phyloP scores from a whole-genome alignment of 1,140 invertebrate species.

The Ips nitidus region DNA sequence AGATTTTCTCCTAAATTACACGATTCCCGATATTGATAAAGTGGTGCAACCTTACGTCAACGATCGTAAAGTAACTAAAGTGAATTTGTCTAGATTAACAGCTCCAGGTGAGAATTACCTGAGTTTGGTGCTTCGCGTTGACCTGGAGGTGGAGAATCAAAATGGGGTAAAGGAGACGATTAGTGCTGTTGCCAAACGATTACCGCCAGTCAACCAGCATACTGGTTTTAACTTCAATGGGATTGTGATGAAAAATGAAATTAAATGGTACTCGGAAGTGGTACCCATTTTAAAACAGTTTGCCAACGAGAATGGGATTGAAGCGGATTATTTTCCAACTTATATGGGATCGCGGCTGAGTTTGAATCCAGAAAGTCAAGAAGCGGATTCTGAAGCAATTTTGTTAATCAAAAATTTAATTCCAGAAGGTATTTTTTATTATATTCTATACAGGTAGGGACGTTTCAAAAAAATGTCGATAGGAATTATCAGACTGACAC shows the following conservation, averaged over 20 bases:
- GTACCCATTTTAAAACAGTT: not conserved
- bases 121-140: not conserved
- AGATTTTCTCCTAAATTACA: too few species aligned
- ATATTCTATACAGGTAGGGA: too few species aligned
- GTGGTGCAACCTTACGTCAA: too few species aligned
- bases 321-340: not conserved
- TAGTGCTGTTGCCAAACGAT: not conserved
- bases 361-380: not conserved
- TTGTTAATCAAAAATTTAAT: conserved; percentile 1
- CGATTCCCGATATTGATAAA: too few species aligned
- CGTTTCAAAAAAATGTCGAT: not conserved
- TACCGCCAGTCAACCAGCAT: not conserved
- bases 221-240: not conserved
- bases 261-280: not conserved
- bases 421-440: not conserved
- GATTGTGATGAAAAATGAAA: not conserved
- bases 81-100: not conserved
- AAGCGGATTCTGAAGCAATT: not conserved
- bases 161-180: not conserved
- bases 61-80: too few species aligned
- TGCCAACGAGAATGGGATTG: not conserved
- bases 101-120: conserved; percentile 2
- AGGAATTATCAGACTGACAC: too few species aligned
- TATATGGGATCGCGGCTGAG: not conserved
- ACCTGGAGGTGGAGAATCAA: not conserved